Percentiles rank a stretch among this genome's conserved stretches.
phyloP scores from a whole-genome alignment of 1,140 invertebrate genomes.

The Neocloeon triangulifer region DNA sequence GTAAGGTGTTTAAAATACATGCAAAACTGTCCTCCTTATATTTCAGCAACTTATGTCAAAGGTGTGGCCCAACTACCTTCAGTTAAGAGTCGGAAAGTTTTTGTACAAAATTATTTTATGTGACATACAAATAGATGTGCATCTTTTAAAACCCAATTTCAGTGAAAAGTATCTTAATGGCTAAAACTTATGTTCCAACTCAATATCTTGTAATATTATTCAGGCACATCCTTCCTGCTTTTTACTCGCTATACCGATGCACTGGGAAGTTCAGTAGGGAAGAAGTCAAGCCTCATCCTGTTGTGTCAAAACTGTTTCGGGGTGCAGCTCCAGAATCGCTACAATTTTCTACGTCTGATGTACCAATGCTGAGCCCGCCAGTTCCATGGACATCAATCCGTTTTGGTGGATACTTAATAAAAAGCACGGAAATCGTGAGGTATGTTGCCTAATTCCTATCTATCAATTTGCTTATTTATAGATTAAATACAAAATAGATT shows the following conservation, averaged over 20 bases:
- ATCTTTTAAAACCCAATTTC: conserved; percentile 4
- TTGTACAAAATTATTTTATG: conserved; percentile 69
- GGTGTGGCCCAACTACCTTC: too few species aligned
- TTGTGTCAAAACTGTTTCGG: conserved; percentile 38
- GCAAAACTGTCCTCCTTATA: too few species aligned
- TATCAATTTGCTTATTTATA: too few species aligned
- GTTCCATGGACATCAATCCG: conserved; percentile 47
- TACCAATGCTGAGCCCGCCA: conserved; percentile 64
- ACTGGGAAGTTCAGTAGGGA: conserved; percentile 36
- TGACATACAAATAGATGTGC: conserved; percentile 56
- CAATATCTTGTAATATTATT: too few species aligned
- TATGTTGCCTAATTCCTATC: conserved; percentile 12
- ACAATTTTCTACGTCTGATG: conserved; percentile 38
- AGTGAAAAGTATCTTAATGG: too few species aligned
- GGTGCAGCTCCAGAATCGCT: conserved; percentile 38
- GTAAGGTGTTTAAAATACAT: too few species aligned
- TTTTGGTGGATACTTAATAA: conserved; percentile 53
- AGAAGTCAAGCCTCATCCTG: conserved; percentile 69
- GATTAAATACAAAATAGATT: too few species aligned
- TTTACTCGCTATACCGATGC: conserved; percentile 55
- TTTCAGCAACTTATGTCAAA: too few species aligned
- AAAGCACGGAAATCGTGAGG: conserved; percentile 38
- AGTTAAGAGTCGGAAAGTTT: conserved; percentile 40
- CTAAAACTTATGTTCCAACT: too few species aligned
- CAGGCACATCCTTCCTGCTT: conserved; percentile 40